Evolutionary conservation across 2,888 invertebrate species (phyloP).

Genomic region (Incurvaria masculella): DNA sequence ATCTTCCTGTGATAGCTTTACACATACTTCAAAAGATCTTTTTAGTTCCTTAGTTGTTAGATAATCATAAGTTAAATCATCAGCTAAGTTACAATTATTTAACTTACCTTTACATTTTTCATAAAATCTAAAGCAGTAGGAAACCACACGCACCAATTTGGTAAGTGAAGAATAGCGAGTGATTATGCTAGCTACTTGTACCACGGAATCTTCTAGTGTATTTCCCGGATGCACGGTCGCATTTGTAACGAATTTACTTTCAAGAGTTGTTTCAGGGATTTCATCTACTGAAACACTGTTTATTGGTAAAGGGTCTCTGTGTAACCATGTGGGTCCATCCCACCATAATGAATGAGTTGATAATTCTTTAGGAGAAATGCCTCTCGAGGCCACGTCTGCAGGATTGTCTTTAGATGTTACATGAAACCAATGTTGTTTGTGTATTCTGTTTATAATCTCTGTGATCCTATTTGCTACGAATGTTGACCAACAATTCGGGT

Average conservation of each 20-base stretch:
- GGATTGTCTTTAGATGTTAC: conserved; percentile 10
- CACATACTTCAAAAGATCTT: background rate
- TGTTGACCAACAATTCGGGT: conserved; percentile 15
- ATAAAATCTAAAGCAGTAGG: background rate
- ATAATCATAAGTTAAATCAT: no score
- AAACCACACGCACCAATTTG: background rate
- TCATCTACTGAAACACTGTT: background rate
- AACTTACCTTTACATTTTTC: background rate
- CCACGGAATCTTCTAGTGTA: no score
- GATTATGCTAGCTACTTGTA: no score
- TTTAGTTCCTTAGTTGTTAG: background rate
- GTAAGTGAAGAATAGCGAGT: background rate
- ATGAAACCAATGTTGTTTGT: conserved; percentile 8
- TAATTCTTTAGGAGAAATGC: conserved; percentile 4
- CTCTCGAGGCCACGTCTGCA: conserved; percentile 12
- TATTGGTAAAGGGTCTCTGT: background rate
- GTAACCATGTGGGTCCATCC: background rate
- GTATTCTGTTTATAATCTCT: conserved; percentile 10
- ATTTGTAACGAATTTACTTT: background rate
- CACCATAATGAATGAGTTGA: conserved; percentile 5
- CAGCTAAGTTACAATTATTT: background rate
- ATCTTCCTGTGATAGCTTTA: background rate
- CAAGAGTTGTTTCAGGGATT: background rate
- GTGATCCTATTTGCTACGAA: conserved; percentile 19
- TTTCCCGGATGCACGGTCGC: no score